Base-by-base conservation (phyloP, 2,888 invertebrate species). In the Vesta saturnalis region DNA sequence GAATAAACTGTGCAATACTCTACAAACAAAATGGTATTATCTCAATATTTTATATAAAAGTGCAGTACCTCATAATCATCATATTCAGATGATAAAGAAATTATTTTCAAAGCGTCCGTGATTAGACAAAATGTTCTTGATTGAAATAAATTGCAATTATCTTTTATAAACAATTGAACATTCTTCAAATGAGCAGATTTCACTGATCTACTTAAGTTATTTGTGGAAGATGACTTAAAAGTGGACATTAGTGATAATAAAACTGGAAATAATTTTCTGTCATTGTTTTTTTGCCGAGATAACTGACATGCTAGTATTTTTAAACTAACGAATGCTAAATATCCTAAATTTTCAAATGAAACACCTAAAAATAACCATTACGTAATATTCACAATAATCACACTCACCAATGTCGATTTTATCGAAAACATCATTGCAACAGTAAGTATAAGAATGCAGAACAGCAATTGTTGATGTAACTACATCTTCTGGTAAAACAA, bases 1-100 rank as follows among this genome's bases (percentile, higher is more conserved):
- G 62, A 18, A 67, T 59, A 52, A 67, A n/a, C 18, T 63, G 18
- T 18, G 67, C 62, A 2, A 67, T 67, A n/a, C 43, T 62, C 67
- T 67, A 35, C 0, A 63, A 59, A 4, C 8, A 52, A 46, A 4
- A 14, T 4, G 14, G 46, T 46, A 6, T 23, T 21, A 60, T n/a
- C n/a, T n/a, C n/a, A n/a, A n/a, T n/a, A n/a, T 46, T 46, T 1
- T 15, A 19, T 35, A 59, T 0, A 21, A 19, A 6, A 1, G 21
- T 35, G 35, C 18, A 0, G 22, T 52, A 67, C 67, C 6, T 67
- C 59, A 15, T 43, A 54, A 18, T 67, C 63, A 21, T 67, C 67
- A 55, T 58, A 67, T 8, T 63, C 58, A 6, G 59, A 35, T 15
- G 22, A 43, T 19, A 63, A 54, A 55, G 35, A 67, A 39, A 67